Evolutionary conservation across 2,113 vertebrate species (phyloP), one percentile per base, ranked within the genome.

Genomic region (Scortum barcoo): DNA sequence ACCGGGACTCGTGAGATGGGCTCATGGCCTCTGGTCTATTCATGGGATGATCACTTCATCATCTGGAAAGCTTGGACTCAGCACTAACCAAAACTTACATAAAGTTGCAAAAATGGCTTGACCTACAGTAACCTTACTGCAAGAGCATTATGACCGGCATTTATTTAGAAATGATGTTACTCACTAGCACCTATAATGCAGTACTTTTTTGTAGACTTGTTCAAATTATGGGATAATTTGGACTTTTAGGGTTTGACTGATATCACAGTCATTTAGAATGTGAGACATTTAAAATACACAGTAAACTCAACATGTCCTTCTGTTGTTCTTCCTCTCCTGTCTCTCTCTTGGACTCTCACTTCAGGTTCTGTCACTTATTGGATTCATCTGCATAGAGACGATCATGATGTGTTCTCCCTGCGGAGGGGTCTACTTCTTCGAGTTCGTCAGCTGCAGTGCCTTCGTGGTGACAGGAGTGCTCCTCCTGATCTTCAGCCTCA

Each of bases 401-500:
- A 96, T 99, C 92, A 98, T 98, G 97, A 93, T 97, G 91, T 99
- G 98, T 71, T 95, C 96, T 61, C 97, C 97, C 0, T 99, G 98
- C 1, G 96, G 97, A 89, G 98, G 97, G 54, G 96, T 99, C 82
- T 99, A 99, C 93, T 98, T 99, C 91, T 99, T 99, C 5, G 98
- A 99, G 94, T 99, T 99, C 84, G 98, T 99, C 86, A 99, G 98
- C 96, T 99, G 98, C 85, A 99, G 97, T 78, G 96, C 97, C 0
- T 96, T 97, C 57, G 97, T 99, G 87, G 96, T 99, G 83, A 99
- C 98, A 0, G 97, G 97, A 46, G 96, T 96, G 79, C 94, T 99
- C 75, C 96, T 99, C 86, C 91, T 99, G 81, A 92, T 99, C 90
- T 98, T 99, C 96, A 95, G 96, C 73, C 96, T 99, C 72, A 98